These are phyloP conservation scores for Elaeidobius kamerunicus DNA, from an alignment of 2,888 invertebrate genomes.

Conservation along the genomic window DNA sequence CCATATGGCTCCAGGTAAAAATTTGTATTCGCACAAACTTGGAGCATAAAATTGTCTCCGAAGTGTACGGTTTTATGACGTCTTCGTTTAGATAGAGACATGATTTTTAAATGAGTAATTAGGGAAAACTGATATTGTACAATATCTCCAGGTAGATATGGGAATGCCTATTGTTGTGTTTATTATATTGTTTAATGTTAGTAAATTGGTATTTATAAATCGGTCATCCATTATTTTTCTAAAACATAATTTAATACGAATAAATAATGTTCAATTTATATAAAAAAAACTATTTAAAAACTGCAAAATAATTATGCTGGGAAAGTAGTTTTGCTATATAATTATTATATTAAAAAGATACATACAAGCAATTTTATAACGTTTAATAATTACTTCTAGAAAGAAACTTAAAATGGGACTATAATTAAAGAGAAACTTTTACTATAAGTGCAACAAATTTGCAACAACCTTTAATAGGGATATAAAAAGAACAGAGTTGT, in stretches of 20 bases:
- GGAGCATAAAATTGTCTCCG: slow-evolving; percentile 70
- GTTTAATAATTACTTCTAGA: no score
- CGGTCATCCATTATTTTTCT: not conserved
- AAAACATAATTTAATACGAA: not conserved
- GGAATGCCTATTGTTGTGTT: not conserved
- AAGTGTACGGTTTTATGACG: slow-evolving; percentile 78
- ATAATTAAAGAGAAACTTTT: no score
- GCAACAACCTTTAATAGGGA: no score
- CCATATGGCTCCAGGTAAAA: slow-evolving; percentile 53
- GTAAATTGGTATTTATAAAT: not conserved
- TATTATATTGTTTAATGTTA: not conserved
- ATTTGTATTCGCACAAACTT: slow-evolving; percentile 61
- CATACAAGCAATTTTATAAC: no score
- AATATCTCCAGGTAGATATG: not conserved
- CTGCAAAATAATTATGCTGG: not conserved
- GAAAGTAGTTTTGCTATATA: not conserved
- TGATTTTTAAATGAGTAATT: slow-evolving; percentile 36
- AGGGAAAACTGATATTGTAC: not conserved
- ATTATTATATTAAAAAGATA: no score
- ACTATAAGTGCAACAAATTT: no score
- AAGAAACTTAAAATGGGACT: no score
- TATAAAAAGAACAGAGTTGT: no score
- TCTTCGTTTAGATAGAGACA: slow-evolving; percentile 61
- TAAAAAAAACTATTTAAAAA: no score
- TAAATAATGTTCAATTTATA: not conserved